phyloP scores from a whole-genome alignment of 2,113 vertebrate genomes.

The Excalfactoria chinensis region DNA sequence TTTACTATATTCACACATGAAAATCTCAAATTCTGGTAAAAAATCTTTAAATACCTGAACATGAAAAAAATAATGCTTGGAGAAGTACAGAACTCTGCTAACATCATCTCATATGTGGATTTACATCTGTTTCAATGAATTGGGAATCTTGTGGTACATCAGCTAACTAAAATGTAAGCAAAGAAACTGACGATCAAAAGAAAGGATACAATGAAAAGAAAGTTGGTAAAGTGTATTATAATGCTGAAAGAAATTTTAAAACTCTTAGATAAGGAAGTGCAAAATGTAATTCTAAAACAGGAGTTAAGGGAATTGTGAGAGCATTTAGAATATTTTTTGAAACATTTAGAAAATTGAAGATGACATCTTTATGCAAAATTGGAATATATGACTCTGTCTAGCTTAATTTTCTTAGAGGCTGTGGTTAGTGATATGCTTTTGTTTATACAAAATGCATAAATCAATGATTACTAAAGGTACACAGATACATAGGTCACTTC shows the following conservation, averaged over 20 bases:
- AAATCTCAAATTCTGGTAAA: neutral
- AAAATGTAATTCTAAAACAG: neutral
- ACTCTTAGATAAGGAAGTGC: neutral
- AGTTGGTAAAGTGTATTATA: neutral
- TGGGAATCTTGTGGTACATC: neutral
- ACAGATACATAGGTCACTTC: neutral
- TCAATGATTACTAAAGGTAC: neutral
- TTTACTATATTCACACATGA: neutral
- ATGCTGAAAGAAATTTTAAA: neutral
- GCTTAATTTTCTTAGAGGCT: conserved; percentile 14
- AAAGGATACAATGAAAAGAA: neutral
- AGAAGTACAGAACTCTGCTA: neutral
- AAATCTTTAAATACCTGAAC: neutral
- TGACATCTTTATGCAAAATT: neutral
- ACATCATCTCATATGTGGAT: neutral
- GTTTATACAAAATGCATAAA: neutral
- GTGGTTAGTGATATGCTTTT: neutral
- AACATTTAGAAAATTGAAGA: neutral
- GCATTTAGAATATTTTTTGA: neutral
- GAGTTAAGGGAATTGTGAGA: neutral
- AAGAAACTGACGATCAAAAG: neutral
- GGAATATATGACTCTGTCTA: neutral
- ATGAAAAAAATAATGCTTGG: neutral
- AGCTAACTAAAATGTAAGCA: neutral
- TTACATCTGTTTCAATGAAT: neutral